phyloP scores from a whole-genome alignment of 1,140 invertebrate species.

The Propsilocerus akamusi region DNA sequence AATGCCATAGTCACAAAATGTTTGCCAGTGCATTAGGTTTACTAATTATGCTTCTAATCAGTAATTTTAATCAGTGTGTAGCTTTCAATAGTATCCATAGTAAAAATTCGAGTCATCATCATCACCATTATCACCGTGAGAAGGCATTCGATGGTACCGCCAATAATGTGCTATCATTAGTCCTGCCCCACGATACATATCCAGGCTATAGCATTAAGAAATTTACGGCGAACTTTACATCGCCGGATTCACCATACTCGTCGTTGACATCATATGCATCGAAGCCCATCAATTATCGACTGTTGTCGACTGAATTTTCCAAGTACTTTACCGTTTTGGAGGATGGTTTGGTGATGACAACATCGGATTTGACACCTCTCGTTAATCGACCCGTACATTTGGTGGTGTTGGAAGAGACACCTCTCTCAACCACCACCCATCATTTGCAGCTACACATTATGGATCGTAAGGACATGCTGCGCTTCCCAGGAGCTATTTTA shows the following conservation, averaged over 20 bases:
- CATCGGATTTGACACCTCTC: constrained; percentile 59
- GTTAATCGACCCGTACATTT: constrained; percentile 60
- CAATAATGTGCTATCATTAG: constrained; percentile 24
- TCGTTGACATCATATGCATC: constrained; percentile 12
- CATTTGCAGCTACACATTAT: constrained; percentile 63
- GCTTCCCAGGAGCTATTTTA: constrained; percentile 39
- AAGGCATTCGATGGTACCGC: constrained; percentile 4
- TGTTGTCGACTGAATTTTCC: constrained; percentile 52
- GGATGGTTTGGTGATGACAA: constrained; percentile 78
- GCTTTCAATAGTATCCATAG: background rate
- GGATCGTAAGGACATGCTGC: constrained; percentile 57
- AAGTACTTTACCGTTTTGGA: constrained; percentile 73
- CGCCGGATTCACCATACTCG: background rate
- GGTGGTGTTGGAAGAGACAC: constrained; percentile 58
- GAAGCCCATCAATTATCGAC: constrained; percentile 10
- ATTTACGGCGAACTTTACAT: constrained; percentile 28
- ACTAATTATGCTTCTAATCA: background rate
- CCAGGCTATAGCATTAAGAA: constrained; percentile 69
- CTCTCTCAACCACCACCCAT: constrained; percentile 59
- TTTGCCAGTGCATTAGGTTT: constrained; percentile 3
- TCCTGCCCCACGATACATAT: constrained; percentile 63
- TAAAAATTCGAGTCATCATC: constrained; percentile 2
- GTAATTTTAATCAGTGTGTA: constrained; percentile 1
- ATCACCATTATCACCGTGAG: constrained; percentile 1
- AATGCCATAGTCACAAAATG: background rate